Evolutionary conservation across 2,888 invertebrate genomes (phyloP).

Genomic region (Torymus tubicola): DNA sequence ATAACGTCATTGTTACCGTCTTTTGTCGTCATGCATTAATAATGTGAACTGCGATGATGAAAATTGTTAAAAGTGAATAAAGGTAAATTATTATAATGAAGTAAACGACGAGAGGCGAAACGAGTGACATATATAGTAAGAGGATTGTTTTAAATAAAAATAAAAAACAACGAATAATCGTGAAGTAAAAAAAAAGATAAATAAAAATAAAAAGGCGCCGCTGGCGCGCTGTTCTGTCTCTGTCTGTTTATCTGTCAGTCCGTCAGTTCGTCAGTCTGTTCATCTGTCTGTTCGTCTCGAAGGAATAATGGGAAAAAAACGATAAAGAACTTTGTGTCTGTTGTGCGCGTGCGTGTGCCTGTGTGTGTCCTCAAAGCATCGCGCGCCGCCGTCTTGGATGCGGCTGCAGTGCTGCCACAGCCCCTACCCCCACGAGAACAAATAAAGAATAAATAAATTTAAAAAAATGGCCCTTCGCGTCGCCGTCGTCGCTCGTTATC

Average conservation of each 20-base stretch:
- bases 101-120: slow-evolving; percentile 39
- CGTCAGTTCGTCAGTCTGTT: slow-evolving; percentile 58
- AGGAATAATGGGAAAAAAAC: neutral
- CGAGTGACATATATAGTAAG: slow-evolving; percentile 43
- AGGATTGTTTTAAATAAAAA: slow-evolving; percentile 67
- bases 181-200: slow-evolving; percentile 48
- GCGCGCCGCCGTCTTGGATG: neutral
- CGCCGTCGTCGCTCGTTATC: slow-evolving; percentile 51
- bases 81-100: slow-evolving; percentile 12
- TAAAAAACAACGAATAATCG: slow-evolving; percentile 67
- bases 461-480: neutral
- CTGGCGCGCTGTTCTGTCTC: slow-evolving; percentile 56
- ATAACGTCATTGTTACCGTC: slow-evolving; percentile 51
- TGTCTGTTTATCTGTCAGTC: slow-evolving; percentile 61
- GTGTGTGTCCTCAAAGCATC: neutral
- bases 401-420: neutral
- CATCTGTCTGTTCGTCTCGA: neutral
- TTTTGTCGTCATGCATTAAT: slow-evolving; percentile 45
- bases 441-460: neutral
- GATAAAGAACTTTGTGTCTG: slow-evolving; percentile 5
- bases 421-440: neutral
- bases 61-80: slow-evolving; percentile 30
- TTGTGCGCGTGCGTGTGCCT: neutral
- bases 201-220: neutral
- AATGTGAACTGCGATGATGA: slow-evolving; percentile 18